A percentile compares a stretch with the other conserved stretches of the same genome.
These are phyloP conservation scores for Odontamblyopus lacepedii DNA, from an alignment of 2,797 vertebrate genomes.

Conservation along the genomic window DNA sequence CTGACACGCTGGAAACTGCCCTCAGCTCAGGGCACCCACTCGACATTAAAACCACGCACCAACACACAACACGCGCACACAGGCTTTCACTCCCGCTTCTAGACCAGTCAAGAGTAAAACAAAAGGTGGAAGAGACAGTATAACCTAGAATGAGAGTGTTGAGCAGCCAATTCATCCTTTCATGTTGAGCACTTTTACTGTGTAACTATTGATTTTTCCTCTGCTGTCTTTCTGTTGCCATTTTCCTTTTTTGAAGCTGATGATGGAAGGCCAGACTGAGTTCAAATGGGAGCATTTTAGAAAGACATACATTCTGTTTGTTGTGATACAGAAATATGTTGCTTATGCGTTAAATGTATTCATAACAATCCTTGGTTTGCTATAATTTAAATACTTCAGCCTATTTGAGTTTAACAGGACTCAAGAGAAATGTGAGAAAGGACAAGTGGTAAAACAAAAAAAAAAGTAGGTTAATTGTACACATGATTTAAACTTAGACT, in stretches of 20 bases:
- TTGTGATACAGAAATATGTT: not conserved
- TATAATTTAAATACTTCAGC: not conserved
- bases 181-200: conserved; percentile 77
- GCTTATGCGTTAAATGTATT: not conserved
- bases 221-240: conserved; percentile 64
- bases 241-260: conserved; percentile 66
- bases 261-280: conserved; percentile 66
- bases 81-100: conserved; percentile 64
- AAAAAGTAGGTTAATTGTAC: not conserved
- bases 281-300: conserved; percentile 76
- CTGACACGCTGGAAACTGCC: conserved; percentile 73
- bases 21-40: conserved; percentile 68
- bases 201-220: conserved; percentile 80
- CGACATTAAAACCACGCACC: conserved; percentile 72
- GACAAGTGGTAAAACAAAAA: not conserved
- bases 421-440: not conserved
- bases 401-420: not conserved
- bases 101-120: conserved; percentile 54
- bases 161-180: conserved; percentile 76
- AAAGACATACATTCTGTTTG: conserved; percentile 54
- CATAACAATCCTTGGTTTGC: not conserved
- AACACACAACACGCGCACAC: conserved; percentile 11
- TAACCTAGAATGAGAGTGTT: conserved; percentile 69
- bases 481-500: not conserved
- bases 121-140: conserved; percentile 41